These are phyloP conservation scores for Uria lomvia DNA, from an alignment of 2,113 vertebrate genomes.

Conservation along the genomic window DNA sequence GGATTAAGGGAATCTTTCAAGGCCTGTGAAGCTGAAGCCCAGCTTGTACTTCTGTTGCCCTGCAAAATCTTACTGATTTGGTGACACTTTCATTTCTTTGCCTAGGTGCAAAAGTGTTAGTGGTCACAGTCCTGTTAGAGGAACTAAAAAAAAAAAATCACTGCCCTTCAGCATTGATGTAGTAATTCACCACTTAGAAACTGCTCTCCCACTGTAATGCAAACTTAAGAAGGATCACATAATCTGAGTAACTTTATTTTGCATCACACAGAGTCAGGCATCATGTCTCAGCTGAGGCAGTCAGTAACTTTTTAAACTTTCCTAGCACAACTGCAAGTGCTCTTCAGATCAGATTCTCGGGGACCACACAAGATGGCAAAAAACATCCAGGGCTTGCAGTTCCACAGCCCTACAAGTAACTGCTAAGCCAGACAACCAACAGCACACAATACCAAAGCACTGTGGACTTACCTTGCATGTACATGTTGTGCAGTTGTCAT, in stretches of 20 bases:
- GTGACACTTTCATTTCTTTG: background rate
- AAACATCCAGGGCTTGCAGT: background rate
- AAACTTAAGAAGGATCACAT: background rate
- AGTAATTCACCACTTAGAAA: background rate
- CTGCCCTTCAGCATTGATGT: background rate
- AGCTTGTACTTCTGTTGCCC: background rate
- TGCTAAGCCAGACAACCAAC: background rate
- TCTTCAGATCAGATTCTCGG: background rate
- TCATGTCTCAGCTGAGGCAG: background rate
- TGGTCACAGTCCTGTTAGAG: background rate
- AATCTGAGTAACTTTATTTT: background rate
- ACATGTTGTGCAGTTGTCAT: conserved; percentile 92
- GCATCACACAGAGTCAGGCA: background rate
- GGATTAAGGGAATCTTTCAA: background rate
- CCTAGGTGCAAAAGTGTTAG: background rate
- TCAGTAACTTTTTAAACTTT: background rate
- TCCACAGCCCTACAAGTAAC: background rate
- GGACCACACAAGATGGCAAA: conserved; percentile 26
- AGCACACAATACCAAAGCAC: background rate
- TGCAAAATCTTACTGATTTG: background rate
- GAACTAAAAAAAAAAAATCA: background rate
- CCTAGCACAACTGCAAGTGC: background rate
- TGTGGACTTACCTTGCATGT: conserved; percentile 81
- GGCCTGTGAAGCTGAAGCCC: background rate
- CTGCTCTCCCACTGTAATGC: background rate